Percentiles rank a stretch among this genome's conserved stretches.
phyloP scores from a whole-genome alignment of 2,888 invertebrate genomes.

The Drosophila recens region DNA sequence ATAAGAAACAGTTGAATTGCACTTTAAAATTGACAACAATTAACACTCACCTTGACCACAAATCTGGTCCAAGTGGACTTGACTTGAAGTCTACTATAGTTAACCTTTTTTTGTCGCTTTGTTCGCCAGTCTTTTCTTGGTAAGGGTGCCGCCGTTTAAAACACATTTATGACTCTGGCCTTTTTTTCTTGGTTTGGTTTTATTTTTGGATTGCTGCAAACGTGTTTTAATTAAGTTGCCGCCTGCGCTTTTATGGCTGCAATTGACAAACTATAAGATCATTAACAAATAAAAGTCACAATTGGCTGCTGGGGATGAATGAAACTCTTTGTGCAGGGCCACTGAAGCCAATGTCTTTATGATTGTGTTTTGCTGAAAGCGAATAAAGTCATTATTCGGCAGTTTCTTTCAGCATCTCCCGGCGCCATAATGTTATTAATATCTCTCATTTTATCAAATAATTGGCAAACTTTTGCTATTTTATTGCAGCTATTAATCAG shows the following conservation, averaged over 20 bases:
- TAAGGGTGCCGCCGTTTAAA: conserved; percentile 57
- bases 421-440: conserved; percentile 27
- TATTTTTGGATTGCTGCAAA: conserved; percentile 22
- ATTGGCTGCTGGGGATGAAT: conserved; percentile 32
- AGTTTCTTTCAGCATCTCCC: conserved; percentile 9
- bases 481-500: conserved; percentile 44
- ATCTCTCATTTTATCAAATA: conserved; percentile 16
- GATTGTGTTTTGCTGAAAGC: conserved; percentile 20
- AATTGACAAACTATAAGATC: conserved; percentile 53
- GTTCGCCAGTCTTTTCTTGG: conserved; percentile 19
- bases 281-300: conserved; percentile 39
- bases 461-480: conserved; percentile 13
- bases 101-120: conserved; percentile 32
- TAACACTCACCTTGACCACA: conserved; percentile 57
- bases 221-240: conserved; percentile 39
- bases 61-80: conserved; percentile 44
- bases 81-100: conserved; percentile 22
- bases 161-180: conserved; percentile 37
- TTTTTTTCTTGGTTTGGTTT: conserved; percentile 12
- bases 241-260: conserved; percentile 45
- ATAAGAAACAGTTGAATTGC: conserved; percentile 32
- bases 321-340: conserved; percentile 41
- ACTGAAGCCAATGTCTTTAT: conserved; percentile 27
- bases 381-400: conserved; percentile 39
- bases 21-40: conserved; percentile 42